Evolutionary conservation across 1,140 invertebrate genomes (phyloP), one percentile per base, ranked within the genome.

Genomic region (Tetragnatha versicolor): DNA sequence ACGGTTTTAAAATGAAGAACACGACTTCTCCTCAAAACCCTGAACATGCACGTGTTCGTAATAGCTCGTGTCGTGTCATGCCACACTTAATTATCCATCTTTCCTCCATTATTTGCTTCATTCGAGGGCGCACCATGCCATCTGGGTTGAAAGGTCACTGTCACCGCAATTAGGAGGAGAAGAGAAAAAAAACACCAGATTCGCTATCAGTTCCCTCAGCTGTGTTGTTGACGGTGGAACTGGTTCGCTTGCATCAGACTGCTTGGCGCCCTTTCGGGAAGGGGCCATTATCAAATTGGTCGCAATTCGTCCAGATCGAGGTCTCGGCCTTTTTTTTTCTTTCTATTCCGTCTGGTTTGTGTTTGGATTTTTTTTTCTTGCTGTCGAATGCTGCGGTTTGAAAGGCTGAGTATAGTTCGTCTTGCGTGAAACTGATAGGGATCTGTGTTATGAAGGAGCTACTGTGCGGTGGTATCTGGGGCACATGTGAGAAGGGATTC

Each of bases 81-180:
- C n/a, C n/a, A n/a, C n/a, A n/a, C n/a, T n/a, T n/a, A n/a, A n/a
- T n/a, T n/a, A n/a, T n/a, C n/a, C n/a, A n/a, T n/a, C n/a, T n/a
- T n/a, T n/a, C n/a, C n/a, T n/a, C n/a, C n/a, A n/a, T n/a, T n/a
- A n/a, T n/a, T n/a, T n/a, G n/a, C n/a, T n/a, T n/a, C n/a, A n/a
- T n/a, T n/a, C n/a, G n/a, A n/a, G n/a, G n/a, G n/a, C n/a, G n/a
- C n/a, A n/a, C n/a, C n/a, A n/a, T n/a, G n/a, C n/a, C n/a, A n/a
- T n/a, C n/a, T n/a, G 33, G 69, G 69, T 25, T 60, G 69, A 73
- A 39, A 60, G 69, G 69, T 60, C 69, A 47, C 55, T 73, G 66
- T 47, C 47, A 69, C 17, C 51, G 66, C 47, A 58, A 73, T 73
- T 73, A 73, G n/a, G 55, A 17, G 9, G 29, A 17, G 12, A 17